Evolutionary conservation across 2,113 vertebrate genomes (phyloP).

Genomic region (Oreochromis spilurus): DNA sequence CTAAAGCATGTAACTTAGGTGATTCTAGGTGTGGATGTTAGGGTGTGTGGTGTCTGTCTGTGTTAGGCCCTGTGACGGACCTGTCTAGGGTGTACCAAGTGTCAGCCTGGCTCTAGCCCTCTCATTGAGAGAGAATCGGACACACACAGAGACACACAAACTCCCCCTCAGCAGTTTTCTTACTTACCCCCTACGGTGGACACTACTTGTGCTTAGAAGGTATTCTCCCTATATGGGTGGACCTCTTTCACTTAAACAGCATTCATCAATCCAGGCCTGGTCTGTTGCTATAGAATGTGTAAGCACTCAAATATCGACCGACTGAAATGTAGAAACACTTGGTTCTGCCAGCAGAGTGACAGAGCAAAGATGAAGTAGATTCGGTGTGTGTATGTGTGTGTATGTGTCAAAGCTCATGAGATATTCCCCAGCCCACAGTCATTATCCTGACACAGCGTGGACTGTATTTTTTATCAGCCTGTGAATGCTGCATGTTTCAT

Average conservation of each 20-base stretch:
- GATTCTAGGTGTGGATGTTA: not conserved
- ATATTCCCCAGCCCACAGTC: slow-evolving; percentile 9
- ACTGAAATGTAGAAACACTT: slow-evolving; percentile 26
- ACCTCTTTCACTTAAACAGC: not conserved
- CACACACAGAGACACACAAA: not conserved
- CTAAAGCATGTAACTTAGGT: not conserved
- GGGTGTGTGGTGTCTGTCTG: not conserved
- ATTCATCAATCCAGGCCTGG: slow-evolving; percentile 27
- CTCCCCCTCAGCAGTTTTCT: not conserved
- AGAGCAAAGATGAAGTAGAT: slow-evolving; percentile 28
- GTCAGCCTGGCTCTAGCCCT: not conserved
- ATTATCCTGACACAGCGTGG: not conserved
- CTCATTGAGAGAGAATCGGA: not conserved
- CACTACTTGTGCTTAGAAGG: not conserved
- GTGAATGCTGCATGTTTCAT: slow-evolving; percentile 17
- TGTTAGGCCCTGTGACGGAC: not conserved
- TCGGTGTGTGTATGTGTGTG: not conserved
- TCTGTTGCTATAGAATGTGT: slow-evolving; percentile 34
- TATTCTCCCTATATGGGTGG: not conserved
- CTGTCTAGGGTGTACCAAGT: not conserved
- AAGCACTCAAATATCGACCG: slow-evolving; percentile 32
- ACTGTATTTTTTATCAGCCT: slow-evolving; percentile 23
- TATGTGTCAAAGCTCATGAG: not conserved
- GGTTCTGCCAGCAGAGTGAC: slow-evolving; percentile 1
- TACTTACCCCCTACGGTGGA: slow-evolving; percentile 2